phyloP scores from a whole-genome alignment of 1,140 invertebrate genomes.

The Drosophila ercepeae region DNA sequence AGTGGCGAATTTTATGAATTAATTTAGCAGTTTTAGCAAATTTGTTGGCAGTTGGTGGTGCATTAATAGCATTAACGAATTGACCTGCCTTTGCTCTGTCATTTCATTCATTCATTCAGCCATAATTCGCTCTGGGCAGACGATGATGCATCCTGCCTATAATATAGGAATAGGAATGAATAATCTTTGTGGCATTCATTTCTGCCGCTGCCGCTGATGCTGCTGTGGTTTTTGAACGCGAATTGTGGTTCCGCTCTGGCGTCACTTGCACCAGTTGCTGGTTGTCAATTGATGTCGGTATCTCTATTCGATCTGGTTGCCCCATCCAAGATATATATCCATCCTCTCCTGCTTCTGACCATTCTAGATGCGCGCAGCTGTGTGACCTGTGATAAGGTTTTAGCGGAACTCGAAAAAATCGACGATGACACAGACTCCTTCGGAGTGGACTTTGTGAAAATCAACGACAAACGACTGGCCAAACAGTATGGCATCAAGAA shows the following conservation, averaged over 20 bases:
- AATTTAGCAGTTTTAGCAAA: conserved; percentile 69
- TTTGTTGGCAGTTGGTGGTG: conserved; percentile 75
- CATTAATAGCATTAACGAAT: conserved; percentile 69
- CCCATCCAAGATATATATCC: not conserved
- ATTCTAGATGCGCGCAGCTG: conserved; percentile 93
- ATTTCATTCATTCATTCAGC: conserved; percentile 68
- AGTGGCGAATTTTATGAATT: conserved; percentile 75
- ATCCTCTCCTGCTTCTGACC: not conserved
- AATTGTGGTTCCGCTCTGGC: conserved; percentile 26
- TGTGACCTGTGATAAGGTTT: conserved; percentile 94
- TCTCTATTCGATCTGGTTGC: conserved; percentile 46
- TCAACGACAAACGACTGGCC: conserved; percentile 96
- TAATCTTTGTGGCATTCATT: conserved; percentile 66
- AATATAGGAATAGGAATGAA: conserved; percentile 60
- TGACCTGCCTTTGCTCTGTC: conserved; percentile 66
- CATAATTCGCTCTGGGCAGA: conserved; percentile 21
- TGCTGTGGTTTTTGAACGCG: conserved; percentile 2
- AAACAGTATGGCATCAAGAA: conserved; percentile 97
- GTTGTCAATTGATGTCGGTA: conserved; percentile 71
- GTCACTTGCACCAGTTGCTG: conserved; percentile 73
- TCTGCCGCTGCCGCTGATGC: conserved; percentile 5
- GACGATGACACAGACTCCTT: conserved; percentile 97
- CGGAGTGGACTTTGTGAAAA: conserved; percentile 97
- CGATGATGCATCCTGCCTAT: conserved; percentile 68
- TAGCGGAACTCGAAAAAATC: conserved; percentile 96